Evolutionary conservation across 2,888 invertebrate genomes (phyloP), one percentile per base, ranked within the genome.

Genomic region (Epinotia brunnichana): DNA sequence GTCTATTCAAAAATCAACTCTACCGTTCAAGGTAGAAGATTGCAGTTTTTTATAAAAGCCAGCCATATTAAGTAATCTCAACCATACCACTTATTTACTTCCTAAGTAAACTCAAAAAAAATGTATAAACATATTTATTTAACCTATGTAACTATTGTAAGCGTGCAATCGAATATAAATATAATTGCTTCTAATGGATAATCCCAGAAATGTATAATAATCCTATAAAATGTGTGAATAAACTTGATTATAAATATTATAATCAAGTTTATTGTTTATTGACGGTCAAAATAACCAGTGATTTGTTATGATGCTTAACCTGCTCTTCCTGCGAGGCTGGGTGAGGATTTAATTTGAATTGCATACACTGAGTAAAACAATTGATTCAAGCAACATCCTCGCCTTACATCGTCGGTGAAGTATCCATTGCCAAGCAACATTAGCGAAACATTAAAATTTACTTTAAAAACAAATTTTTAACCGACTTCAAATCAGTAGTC

Each of bases 41-140:
- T 9, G 1, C 9, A 9, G 9, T 35, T 35, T 35, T 9, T 35
- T 9, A 35, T 35, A 35, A 35, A 35, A 35, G 9, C 9, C 35
- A 1, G 9, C 35, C 9, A 9, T 9, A 35, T 35, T 35, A 35
- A 35, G 9, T 35, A 35, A 35, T 35, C 35, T 35, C 35, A 35
- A 35, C 35, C 35, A 9, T 35, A 67, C 24, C 61, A 62, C 48
- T 61, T 64, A 44, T 53, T 35, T 64, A 54, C 44, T 39, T 62
- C 41, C 44, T 68, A 66, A 51, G 57, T 11, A 62, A 62, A 56
- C 60, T 67, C 44, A 53, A 39, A 70, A 48, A 21, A 21, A 19
- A 64, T 51, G 53, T 64, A 56, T 54, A 41, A 41, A 64, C 53
- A 39, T 39, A 21, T 21, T 41, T 56, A 41, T 41, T 66, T 54